Evolutionary conservation across 2,113 vertebrate genomes (phyloP), one percentile per base, ranked within the genome.

Genomic region (Menidia beryllina): DNA sequence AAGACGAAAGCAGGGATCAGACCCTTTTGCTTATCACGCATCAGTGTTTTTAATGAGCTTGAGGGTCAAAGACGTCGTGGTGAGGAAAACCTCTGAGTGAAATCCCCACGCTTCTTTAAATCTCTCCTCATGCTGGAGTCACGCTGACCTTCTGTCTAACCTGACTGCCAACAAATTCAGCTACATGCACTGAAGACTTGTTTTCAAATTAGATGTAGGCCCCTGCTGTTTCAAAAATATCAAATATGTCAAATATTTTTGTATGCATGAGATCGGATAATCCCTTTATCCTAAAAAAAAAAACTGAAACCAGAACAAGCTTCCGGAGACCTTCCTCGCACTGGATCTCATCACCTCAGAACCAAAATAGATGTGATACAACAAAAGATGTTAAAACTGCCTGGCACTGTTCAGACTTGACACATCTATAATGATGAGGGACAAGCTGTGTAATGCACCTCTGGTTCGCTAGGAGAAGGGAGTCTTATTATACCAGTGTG

Each of bases 11-110:
- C 0, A 21, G 25, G 60, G 63, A 79, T 67, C 81, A 77, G 26
- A 52, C 52, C 23, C 17, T 19, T 49, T 72, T 39, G 57, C 47
- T 70, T 19, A 60, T 74, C 41, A 30, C 41, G 26, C 73, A 30
- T 69, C 17, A 0, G 1, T 54, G 20, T 63, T 82, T 83, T 71
- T 77, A 77, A 85, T 85, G 71, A 83, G 69, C 66, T 49, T 0
- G 2, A 52, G n/a, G 57, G 77, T 84, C 70, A 73, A 57, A 75
- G 53, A 56, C 53, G 60, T 49, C 48, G 14, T 5, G 0, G 57
- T 56, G 70, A 83, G 43, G 14, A 26, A 73, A 65, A 72, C 54
- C 60, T 73, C 11, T 23, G 49, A 26, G 25, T 53, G 49, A 77
- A 80, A 64, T 79, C 64, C 21, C 63, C 26, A 1, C 10, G 38